Evolutionary conservation across 1,140 invertebrate genomes (phyloP).

Genomic region (Mylabris phalerata): DNA sequence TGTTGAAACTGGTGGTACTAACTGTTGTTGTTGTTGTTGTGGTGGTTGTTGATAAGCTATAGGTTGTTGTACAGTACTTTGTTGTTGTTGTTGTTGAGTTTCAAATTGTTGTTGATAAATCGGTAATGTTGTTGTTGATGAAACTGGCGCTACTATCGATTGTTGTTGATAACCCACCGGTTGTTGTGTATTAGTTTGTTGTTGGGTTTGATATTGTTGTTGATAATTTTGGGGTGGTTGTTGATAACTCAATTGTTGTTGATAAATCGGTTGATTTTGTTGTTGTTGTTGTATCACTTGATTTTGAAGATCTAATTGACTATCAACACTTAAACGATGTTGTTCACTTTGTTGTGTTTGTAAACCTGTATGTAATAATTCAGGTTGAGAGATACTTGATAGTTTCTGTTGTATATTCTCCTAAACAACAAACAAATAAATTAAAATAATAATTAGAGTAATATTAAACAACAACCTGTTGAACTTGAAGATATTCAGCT

Average conservation of each 20-base stretch:
- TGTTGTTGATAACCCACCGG: conserved; percentile 29
- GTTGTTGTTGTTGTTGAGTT: conserved; percentile 18
- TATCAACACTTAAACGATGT: conserved; percentile 36
- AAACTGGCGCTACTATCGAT: conserved; percentile 11
- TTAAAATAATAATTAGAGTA: no score
- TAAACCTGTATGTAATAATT: conserved; percentile 28
- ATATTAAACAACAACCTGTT: conserved; percentile 8
- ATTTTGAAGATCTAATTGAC: conserved; percentile 31
- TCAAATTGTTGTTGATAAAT: conserved; percentile 4
- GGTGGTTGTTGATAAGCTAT: conserved; percentile 11
- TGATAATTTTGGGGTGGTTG: conserved; percentile 16
- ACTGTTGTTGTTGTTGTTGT: conserved; percentile 16
- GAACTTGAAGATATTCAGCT: conserved; percentile 32
- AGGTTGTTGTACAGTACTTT: conserved; percentile 21
- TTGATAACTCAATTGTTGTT: conserved; percentile 8
- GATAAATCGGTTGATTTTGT: neutral
- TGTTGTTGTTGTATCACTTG: conserved; percentile 15
- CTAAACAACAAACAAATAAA: neutral
- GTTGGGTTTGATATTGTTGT: conserved; percentile 34
- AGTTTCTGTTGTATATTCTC: conserved; percentile 25
- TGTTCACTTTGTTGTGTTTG: conserved; percentile 18
- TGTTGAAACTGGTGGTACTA: conserved; percentile 15
- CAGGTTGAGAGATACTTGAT: conserved; percentile 35
- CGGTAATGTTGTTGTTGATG: conserved; percentile 18
- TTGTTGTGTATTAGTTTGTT: conserved; percentile 13